Percentiles rank a stretch among this genome's conserved stretches.
Conservation (phyloP, 2,113 vertebrate species). For the Scophthalmus maximus region DNA sequence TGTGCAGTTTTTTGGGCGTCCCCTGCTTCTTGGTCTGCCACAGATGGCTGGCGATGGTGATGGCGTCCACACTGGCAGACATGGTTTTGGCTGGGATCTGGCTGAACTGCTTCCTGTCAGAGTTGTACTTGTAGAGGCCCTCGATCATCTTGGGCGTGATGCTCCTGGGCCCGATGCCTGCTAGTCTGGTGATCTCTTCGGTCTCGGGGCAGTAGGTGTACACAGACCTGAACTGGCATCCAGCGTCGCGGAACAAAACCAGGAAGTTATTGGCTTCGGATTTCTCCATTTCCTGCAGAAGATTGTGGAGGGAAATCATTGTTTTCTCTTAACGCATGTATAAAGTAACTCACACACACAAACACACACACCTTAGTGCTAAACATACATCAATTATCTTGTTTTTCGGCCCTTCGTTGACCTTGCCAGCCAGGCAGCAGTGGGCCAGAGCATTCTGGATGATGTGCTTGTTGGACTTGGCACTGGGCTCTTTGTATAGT, state of each 20-base stretch:
- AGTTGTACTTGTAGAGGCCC: conserved; percentile 97
- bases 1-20: conserved; percentile 90
- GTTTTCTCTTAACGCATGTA: neutral
- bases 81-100: conserved; percentile 98
- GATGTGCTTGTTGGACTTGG: conserved; percentile 98
- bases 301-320: neutral
- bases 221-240: conserved; percentile 96
- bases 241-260: conserved; percentile 95
- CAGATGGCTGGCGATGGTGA: conserved; percentile 95
- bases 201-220: conserved; percentile 95
- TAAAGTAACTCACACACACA: neutral
- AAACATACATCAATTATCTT: conserved; percentile 95
- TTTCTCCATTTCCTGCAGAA: conserved; percentile 96
- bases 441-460: conserved; percentile 97
- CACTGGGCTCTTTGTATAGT: conserved; percentile 98
- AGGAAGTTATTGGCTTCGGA: conserved; percentile 96
- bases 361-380: neutral
- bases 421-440: conserved; percentile 97
- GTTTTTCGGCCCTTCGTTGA: conserved; percentile 98
- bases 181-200: conserved; percentile 93
- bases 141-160: conserved; percentile 97
- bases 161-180: conserved; percentile 93
- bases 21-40: conserved; percentile 96
- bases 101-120: conserved; percentile 98
- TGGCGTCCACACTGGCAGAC: conserved; percentile 96